Percentiles rank a stretch among this genome's conserved stretches.
Evolutionary conservation across 2,113 vertebrate genomes (phyloP).

Genomic region (Actenoides hombroni): DNA sequence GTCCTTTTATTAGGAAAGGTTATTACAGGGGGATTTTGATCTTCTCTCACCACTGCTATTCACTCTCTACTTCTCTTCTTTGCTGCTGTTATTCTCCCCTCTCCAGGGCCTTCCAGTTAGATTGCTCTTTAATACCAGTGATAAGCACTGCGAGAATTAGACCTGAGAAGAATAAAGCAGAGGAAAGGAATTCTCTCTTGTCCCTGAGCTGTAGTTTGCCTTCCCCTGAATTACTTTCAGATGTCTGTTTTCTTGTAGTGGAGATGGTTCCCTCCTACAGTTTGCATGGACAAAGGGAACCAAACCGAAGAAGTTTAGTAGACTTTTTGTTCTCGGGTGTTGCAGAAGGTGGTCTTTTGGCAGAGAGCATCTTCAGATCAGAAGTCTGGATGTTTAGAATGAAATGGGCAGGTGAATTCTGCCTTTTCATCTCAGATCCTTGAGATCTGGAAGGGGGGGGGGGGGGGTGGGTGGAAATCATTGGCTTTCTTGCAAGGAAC

Average conservation of each 20-base stretch:
- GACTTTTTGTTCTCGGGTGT: neutral
- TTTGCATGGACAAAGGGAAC: neutral
- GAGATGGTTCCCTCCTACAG: neutral
- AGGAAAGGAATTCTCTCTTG: neutral
- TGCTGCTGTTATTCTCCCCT: neutral
- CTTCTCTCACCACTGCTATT: rapidly evolving
- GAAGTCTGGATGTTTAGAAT: neutral
- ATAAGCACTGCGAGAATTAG: neutral
- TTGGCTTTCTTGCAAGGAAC: neutral
- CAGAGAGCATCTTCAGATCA: neutral
- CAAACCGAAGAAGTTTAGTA: neutral
- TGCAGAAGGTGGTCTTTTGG: neutral
- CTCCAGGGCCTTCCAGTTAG: neutral
- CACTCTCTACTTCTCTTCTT: neutral
- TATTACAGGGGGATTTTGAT: neutral
- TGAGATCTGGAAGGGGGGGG: neutral
- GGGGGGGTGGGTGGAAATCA: neutral
- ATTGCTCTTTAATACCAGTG: neutral
- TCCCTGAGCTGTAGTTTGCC: neutral
- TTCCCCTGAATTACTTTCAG: neutral
- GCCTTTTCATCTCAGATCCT: neutral
- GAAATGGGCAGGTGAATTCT: neutral
- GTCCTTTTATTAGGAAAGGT: neutral
- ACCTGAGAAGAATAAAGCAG: neutral
- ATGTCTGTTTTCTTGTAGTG: neutral